Evolutionary conservation across 1,140 invertebrate genomes (phyloP).

Genomic region (Leptinotarsa lineolata): DNA sequence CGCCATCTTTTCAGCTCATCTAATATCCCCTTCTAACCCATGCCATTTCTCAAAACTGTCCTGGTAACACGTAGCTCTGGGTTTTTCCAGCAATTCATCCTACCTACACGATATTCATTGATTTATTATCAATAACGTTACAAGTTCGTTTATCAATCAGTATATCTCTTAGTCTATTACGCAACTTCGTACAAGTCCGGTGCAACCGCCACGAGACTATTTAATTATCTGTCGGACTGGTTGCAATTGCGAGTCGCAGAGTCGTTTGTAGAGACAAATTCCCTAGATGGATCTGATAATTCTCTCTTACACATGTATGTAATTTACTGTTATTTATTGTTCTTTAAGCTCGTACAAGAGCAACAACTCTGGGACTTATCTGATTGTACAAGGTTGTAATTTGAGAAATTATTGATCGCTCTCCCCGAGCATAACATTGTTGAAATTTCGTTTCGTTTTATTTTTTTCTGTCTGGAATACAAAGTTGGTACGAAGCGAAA

Average conservation of each 20-base stretch:
- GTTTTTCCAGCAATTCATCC: too few relatives aligned
- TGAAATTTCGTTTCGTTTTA: not conserved
- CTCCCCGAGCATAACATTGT: conserved; percentile 2
- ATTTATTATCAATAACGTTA: not conserved
- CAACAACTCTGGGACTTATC: conserved; percentile 2
- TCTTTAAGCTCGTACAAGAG: conserved; percentile 12
- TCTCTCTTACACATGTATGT: conserved; percentile 20
- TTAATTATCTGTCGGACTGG: conserved; percentile 1
- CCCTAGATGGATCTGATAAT: conserved; percentile 17
- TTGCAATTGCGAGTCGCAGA: conserved; percentile 1
- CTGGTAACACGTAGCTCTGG: too few relatives aligned
- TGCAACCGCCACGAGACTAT: not conserved
- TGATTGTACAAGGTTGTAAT: conserved; percentile 8
- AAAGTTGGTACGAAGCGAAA: too few relatives aligned
- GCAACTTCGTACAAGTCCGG: not conserved
- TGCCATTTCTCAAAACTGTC: too few relatives aligned
- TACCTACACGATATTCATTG: too few relatives aligned
- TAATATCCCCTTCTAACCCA: too few relatives aligned
- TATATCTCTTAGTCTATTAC: not conserved
- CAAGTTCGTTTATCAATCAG: not conserved
- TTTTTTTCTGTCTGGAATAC: not conserved
- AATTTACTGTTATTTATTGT: conserved; percentile 18
- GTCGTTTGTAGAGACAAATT: conserved; percentile 19
- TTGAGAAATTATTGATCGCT: conserved; percentile 3
- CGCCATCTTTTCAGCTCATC: too few relatives aligned